Base-by-base conservation (phyloP, 2,797 vertebrate species). In the Galaxias olidus region DNA sequence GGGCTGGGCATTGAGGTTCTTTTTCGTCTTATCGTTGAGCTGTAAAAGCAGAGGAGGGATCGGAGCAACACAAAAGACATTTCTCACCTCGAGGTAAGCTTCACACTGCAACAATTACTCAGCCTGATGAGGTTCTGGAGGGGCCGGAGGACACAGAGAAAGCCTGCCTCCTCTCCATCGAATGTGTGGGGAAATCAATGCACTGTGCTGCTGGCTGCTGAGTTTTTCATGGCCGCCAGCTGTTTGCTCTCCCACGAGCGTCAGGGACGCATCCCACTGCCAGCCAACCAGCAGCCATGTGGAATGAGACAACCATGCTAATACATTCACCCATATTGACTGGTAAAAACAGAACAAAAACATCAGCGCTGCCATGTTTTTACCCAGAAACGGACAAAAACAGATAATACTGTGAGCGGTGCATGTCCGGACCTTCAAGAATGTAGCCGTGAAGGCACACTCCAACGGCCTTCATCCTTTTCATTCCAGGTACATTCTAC, bases 91-190 rank as follows among this genome's bases (percentile, higher is more conserved):
- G 69, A 79, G 83, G 88, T 82, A 79, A 82, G 76, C 75, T 75
- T 78, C 71, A 40, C 68, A 68, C 73, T 30, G 66, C 59, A 76
- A 82, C 78, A 84, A 86, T 86, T 81, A 85, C 84, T 87, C 80
- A 84, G 76, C 65, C 65, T 79, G 81, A 82, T 84, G 83, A 82
- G 84, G 81, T 81, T 76, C 78, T 77, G 78, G 81, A 77, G 72
- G 63, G 60, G 76, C 71, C 53, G 65, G 73, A 84, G 82, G 77
- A 84, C 80, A 77, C 61, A 20, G 49, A 4, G 15, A 69, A 69
- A 77, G 2, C 41, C 13, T 10, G 71, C 74, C 78, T 81, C 73
- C 51, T 75, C 81, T 59, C 4, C 67, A 83, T 66, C 55, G 45
- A 53, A 66, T 60, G 64, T 63, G 64, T 54, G 63, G 66, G 67